Base-by-base conservation (phyloP, 2,113 vertebrate species). In the Salvator merianae region DNA sequence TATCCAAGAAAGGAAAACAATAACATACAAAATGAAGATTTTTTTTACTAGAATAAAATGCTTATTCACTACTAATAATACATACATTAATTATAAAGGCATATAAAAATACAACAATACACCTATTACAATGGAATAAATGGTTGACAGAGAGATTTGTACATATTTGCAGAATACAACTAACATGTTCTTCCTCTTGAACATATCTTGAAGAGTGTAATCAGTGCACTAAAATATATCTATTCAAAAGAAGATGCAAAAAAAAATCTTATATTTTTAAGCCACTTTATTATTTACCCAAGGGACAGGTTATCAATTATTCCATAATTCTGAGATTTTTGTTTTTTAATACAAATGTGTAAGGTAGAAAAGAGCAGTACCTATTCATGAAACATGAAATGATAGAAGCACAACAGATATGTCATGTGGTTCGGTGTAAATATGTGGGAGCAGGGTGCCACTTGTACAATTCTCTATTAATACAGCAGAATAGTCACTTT, bases 1-100 rank as follows among this genome's bases (percentile, higher is more conserved):
- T 99, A 87, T 13, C 40, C 50, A 71, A 83, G 9, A 24, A 83
- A 89, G 62, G 87, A 85, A 76, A 78, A 88, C 38, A 90, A 75
- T 50, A 91, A 87, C 43, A 87, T 85, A 84, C 69, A 85, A 26
- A 0, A 59, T 20, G 66, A 6, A 86, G 84, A 55, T 84, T 59
- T 59, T 12, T 70, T 83, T 71, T 30, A 77, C n/a, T 62, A 59
- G 75, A 68, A 90, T 87, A 68, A 83, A 53, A 38, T 79, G 80
- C 16, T 38, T 85, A 85, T 77, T n/a, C 34, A 22, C 7, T 43
- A 43, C 69, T 71, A 47, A 53, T 84, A 59, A 16, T 50, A 77
- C 82, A 69, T 28, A 70, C 22, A 32, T 59, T 16, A 62, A 22
- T 26, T 40, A 43, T 30, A 71, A 71, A 16, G 18, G 32, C n/a